Evolutionary conservation across 2,888 invertebrate genomes (phyloP).

Genomic region (Lissocephala sabroskyi): DNA sequence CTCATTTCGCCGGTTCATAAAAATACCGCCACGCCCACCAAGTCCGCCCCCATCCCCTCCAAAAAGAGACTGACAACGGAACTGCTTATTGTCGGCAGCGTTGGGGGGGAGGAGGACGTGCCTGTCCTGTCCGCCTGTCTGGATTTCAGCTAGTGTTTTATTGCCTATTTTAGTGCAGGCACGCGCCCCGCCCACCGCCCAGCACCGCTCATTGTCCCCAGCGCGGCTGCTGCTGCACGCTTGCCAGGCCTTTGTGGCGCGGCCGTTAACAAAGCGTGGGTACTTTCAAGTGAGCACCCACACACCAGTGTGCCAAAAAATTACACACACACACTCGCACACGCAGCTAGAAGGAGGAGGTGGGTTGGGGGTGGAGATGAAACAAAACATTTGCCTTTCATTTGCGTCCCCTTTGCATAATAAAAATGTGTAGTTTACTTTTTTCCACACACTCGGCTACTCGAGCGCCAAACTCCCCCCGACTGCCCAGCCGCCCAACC

Average conservation of each 20-base stretch:
- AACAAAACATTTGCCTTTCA: slow-evolving; percentile 63
- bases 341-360: neutral
- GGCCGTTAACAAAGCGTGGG: slow-evolving; percentile 41
- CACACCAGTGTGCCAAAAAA: slow-evolving; percentile 14
- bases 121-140: slow-evolving; percentile 39
- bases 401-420: slow-evolving; percentile 62
- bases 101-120: neutral
- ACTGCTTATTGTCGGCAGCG: slow-evolving; percentile 37
- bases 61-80: neutral
- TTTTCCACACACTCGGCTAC: slow-evolving; percentile 16
- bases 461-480: slow-evolving; percentile 8
- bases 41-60: no score
- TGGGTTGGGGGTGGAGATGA: slow-evolving; percentile 30
- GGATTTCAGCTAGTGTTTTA: slow-evolving; percentile 57
- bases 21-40: slow-evolving; percentile 3
- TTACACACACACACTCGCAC: slow-evolving; percentile 16
- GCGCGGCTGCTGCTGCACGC: slow-evolving; percentile 10
- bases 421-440: slow-evolving; percentile 61
- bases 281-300: slow-evolving; percentile 49
- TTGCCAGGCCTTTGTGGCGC: slow-evolving; percentile 40
- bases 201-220: neutral
- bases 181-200: slow-evolving; percentile 9
- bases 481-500: neutral
- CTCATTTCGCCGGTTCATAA: slow-evolving; percentile 53
- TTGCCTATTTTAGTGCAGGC: slow-evolving; percentile 46